Evolutionary conservation across 2,888 invertebrate genomes (phyloP).

Genomic region (Caenorhabditis sp.): DNA sequence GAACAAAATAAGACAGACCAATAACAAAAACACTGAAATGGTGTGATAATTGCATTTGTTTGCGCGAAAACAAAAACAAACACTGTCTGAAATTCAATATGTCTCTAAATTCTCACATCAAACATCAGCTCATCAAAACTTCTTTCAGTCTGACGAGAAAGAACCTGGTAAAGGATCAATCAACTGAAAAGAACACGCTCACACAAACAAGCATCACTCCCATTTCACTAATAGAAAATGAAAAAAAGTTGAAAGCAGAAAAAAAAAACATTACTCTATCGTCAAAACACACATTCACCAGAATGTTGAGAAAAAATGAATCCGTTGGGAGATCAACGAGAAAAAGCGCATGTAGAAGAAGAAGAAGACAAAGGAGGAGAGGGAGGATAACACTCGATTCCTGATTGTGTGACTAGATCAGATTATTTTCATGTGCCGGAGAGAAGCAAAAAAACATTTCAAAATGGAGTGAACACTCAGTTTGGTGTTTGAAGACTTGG

Average conservation of each 20-base stretch:
- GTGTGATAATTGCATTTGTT: neutral
- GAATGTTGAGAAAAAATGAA: conserved; percentile 41
- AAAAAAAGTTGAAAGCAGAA: neutral
- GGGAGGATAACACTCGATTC: conserved; percentile 11
- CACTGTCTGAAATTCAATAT: neutral
- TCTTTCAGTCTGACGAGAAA: neutral
- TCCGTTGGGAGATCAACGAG: conserved; percentile 23
- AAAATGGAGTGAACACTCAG: conserved; percentile 11
- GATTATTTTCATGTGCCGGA: neutral
- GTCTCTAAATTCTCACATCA: neutral
- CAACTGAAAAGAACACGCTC: conserved; percentile 3
- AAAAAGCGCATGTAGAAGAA: conserved; percentile 10
- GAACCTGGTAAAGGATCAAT: conserved; percentile 13
- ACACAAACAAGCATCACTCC: too few species aligned
- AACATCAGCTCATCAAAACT: neutral
- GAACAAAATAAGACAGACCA: too few species aligned
- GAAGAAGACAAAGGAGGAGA: conserved; percentile 8
- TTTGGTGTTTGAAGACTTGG: neutral
- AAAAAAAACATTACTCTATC: conserved; percentile 10
- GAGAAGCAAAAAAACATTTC: neutral
- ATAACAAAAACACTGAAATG: too few species aligned
- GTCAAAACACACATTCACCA: conserved; percentile 17
- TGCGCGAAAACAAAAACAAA: neutral
- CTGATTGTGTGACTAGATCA: neutral
- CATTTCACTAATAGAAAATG: neutral